These are phyloP conservation scores for Hippocampus comes DNA, from an alignment of 2,113 vertebrate species.

Conservation along the genomic window DNA sequence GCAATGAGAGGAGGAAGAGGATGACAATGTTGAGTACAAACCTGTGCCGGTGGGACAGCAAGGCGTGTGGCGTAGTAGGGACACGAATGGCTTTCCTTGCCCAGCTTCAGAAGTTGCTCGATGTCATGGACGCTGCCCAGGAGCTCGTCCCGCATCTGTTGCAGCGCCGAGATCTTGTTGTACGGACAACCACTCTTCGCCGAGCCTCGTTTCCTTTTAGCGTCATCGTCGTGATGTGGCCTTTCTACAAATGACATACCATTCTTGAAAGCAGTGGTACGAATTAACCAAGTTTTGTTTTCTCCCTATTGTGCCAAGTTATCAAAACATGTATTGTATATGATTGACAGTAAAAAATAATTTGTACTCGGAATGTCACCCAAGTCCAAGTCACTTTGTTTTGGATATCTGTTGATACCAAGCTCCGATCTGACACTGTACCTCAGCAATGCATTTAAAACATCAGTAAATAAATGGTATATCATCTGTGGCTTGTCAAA, in stretches of 20 bases:
- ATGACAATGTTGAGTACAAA: slow-evolving; percentile 12
- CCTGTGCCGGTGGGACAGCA: slow-evolving; percentile 84
- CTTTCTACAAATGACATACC: slow-evolving; percentile 38
- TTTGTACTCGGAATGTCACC: too few species aligned
- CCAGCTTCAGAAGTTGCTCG: slow-evolving; percentile 83
- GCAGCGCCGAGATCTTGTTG: slow-evolving; percentile 77
- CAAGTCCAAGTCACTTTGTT: too few species aligned
- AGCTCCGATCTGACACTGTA: too few species aligned
- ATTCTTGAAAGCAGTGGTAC: not conserved
- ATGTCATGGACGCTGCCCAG: slow-evolving; percentile 84
- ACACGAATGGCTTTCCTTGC: slow-evolving; percentile 78
- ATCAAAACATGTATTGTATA: too few species aligned
- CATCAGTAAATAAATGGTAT: too few species aligned
- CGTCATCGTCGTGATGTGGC: slow-evolving; percentile 57
- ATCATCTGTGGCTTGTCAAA: too few species aligned
- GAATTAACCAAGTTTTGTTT: too few species aligned
- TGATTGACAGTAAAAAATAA: too few species aligned
- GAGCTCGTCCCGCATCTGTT: slow-evolving; percentile 81
- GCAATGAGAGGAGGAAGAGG: not conserved
- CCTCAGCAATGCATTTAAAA: too few species aligned
- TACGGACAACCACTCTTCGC: slow-evolving; percentile 75
- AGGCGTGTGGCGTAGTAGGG: slow-evolving; percentile 89
- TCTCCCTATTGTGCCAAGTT: too few species aligned
- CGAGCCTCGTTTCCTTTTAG: slow-evolving; percentile 71
- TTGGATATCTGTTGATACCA: too few species aligned